Percentiles rank a stretch among this genome's conserved stretches.
These are phyloP conservation scores for Machimus rusticus DNA, from an alignment of 2,888 invertebrate genomes.

Conservation along the genomic window DNA sequence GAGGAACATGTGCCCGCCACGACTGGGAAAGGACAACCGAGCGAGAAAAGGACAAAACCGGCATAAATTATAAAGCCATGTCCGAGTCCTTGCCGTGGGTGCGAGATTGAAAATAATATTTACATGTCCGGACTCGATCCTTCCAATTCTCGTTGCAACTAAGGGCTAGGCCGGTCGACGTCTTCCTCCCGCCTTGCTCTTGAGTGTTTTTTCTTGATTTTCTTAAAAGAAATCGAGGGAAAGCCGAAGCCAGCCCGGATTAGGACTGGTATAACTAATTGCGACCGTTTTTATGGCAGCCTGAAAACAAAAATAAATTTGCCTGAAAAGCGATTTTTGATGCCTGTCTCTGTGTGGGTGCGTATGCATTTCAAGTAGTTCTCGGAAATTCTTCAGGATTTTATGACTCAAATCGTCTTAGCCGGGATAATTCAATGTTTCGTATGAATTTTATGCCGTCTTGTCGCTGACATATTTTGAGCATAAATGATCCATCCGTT, in stretches of 20 bases:
- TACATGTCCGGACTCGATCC: neutral
- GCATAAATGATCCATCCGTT: neutral
- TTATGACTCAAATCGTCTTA: constrained; percentile 31
- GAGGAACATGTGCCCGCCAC: constrained; percentile 6
- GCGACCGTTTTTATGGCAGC: constrained; percentile 13
- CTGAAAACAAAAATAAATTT: constrained; percentile 39
- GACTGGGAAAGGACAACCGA: neutral
- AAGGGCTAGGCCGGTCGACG: neutral
- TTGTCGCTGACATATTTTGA: constrained; percentile 5
- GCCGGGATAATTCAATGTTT: neutral
- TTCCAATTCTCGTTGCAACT: neutral
- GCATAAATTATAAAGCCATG: constrained; percentile 8
- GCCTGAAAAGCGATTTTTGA: constrained; percentile 5
- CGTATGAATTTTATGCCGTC: neutral
- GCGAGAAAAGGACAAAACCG: neutral
- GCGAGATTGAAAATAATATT: constrained; percentile 31
- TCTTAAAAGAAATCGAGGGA: neutral
- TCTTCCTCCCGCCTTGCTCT: neutral
- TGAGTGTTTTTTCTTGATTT: neutral
- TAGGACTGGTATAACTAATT: constrained; percentile 37
- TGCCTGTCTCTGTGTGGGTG: neutral
- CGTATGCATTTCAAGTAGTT: constrained; percentile 21
- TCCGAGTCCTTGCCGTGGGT: constrained; percentile 14
- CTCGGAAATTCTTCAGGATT: neutral
- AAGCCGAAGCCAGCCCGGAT: neutral